Base-by-base conservation (phyloP, 2,888 invertebrate genomes). In the Lycaena phlaeas region DNA sequence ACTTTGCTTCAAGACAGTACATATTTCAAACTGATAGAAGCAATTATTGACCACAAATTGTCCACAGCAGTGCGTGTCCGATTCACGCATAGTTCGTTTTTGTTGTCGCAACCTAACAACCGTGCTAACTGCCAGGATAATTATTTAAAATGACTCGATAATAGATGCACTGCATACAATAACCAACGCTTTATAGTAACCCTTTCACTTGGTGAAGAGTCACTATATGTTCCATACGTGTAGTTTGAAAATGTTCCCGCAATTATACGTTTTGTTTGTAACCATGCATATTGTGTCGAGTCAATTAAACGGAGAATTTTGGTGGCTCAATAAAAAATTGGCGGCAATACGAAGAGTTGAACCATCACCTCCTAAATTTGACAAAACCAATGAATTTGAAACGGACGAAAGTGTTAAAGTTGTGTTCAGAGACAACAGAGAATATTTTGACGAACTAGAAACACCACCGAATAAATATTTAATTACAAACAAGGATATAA, bases 301-400 rank as follows among this genome's bases (percentile, higher is more conserved):
- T 27, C 82, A 84, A 59, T 42, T 76, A 14, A 67, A 72, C 39
- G 81, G 81, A 25, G 70, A 74, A 49, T 82, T 82, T 53, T 77
- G 79, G 82, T 79, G 81, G 81, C 45, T 79, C 10, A 67, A 76
- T 42, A 56, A 69, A 22, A 68, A 76, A 48, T 46, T 78, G 15
- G 53, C 66, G 9, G 56, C 61, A 29, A 45, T 68, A 5, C 58
- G 63, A 28, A 58, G 61, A 3, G 50, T 57, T 3, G 54, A 55
- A 37, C 61, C 70, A 1, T 51, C 63, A 1, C 52, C 55, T 3
- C 74, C 74, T 0, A 55, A 52, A 45, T 67, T 72, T 45, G 81
- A 81, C 42, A 59, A 67, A 26, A 48, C 72, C 15, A 62, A 57
- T 44, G 68, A 69, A 41, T 68, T 67, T 14, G 78, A 75, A 42